These are phyloP conservation scores for Gila robusta DNA, from an alignment of 2,797 vertebrate genomes.

Conservation along the genomic window DNA sequence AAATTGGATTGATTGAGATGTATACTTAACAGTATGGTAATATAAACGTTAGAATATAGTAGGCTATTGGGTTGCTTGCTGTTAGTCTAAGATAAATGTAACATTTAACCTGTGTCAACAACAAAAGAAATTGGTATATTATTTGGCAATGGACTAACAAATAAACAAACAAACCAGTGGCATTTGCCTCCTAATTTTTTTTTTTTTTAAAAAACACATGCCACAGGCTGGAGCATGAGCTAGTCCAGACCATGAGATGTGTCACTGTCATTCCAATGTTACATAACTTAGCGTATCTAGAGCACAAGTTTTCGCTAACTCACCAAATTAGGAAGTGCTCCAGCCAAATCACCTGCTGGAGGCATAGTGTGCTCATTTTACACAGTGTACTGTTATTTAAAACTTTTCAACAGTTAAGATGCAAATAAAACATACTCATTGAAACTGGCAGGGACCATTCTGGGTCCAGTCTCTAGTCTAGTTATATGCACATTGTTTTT, in stretches of 20 bases:
- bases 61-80: background rate
- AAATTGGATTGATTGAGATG: background rate
- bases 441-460: background rate
- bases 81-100: background rate
- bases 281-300: constrained; percentile 65
- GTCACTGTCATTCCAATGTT: constrained; percentile 63
- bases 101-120: background rate
- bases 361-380: background rate
- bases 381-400: background rate
- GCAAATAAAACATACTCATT: background rate
- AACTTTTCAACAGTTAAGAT: background rate
- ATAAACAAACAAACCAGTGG: too few relatives aligned
- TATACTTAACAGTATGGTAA: background rate
- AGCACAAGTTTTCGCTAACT: constrained; percentile 74
- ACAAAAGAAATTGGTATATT: background rate
- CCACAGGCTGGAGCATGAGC: background rate
- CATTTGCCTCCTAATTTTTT: background rate
- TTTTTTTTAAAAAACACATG: too few relatives aligned
- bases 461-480: background rate
- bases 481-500: background rate
- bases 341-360: constrained; percentile 19
- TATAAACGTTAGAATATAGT: background rate
- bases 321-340: constrained; percentile 67
- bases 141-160: background rate
- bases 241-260: constrained; percentile 2